These are phyloP conservation scores for Pelobates cultripes DNA, from an alignment of 2,797 vertebrate genomes.

Conservation along the genomic window DNA sequence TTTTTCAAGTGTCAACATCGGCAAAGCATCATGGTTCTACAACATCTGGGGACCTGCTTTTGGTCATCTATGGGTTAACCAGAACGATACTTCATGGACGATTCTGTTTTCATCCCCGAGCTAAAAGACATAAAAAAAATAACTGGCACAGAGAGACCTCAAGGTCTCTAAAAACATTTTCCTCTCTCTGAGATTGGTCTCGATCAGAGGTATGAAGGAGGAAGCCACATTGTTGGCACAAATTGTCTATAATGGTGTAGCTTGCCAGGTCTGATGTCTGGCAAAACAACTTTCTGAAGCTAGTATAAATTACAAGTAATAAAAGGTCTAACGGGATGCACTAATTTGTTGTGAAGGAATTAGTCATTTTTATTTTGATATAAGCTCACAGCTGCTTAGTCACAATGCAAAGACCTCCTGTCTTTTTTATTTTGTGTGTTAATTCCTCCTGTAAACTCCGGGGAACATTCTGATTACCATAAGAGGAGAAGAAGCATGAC, in stretches of 20 bases:
- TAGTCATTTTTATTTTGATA: slow-evolving; percentile 38
- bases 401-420: slow-evolving; percentile 13
- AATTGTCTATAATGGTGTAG: background rate
- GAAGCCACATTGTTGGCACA: background rate
- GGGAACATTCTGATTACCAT: slow-evolving; percentile 47
- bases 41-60: too few species aligned
- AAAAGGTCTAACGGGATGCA: slow-evolving; percentile 21
- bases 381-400: slow-evolving; percentile 38
- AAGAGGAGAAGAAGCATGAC: slow-evolving; percentile 37
- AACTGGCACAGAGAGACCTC: background rate
- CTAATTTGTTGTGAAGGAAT: slow-evolving; percentile 36
- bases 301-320: slow-evolving; percentile 30
- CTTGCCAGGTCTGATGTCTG: slow-evolving; percentile 40
- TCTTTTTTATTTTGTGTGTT: background rate
- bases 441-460: slow-evolving; percentile 20
- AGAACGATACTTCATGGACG: background rate
- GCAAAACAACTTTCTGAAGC: background rate
- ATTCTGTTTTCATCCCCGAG: background rate
- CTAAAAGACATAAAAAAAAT: background rate
- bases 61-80: background rate
- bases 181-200: background rate
- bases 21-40: too few species aligned
- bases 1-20: too few species aligned
- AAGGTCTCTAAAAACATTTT: background rate
- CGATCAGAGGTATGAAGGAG: background rate